Base-by-base conservation (phyloP, 2,888 invertebrate species). In the Frankliniella intonsa region DNA sequence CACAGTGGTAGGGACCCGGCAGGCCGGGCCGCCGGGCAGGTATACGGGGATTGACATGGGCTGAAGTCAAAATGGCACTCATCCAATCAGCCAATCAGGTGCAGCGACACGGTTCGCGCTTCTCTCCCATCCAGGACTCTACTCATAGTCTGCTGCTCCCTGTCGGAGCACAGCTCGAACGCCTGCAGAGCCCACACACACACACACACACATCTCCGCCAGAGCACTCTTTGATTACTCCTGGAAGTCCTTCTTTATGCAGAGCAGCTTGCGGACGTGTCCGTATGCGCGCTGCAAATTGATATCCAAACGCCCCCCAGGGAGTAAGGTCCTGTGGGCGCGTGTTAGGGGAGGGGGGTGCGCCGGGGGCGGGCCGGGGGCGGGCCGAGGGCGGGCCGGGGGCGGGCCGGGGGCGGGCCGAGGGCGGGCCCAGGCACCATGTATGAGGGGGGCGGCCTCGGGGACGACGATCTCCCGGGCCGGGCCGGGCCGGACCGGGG, bases 271-370 rank as follows among this genome's bases (percentile, higher is more conserved):
- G 8, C 69, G 69, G 22, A 76, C 69, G 69, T 76, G 69, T 10
- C 69, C 25, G 69, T 76, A 10, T 25, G 69, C 25, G 25, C 17
- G n/a, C 62, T 62, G 69, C 69, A 76, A 76, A 76, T 76, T 76
- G 69, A 76, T 76, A 25, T 76, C 69, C 25, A 76, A 76, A 76
- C 69, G 69, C 69, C 69, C 10, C 69, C 22, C 69, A 3, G n/a
- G 22, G 55, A 38, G 55, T 5, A 14, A 12, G 14, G 55, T 38
- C 38, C 38, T 38, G 38, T 38, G 38, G 38, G n/a, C n/a, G n/a
- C n/a, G n/a, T n/a, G n/a, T n/a, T 51, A 9, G 51, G 14, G 51
- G 51, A 51, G 55, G 55, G 55, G 55, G 55, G 55, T 12, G 10
- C 7, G 55, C 3, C 7, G 62, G 38, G 38, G 2, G 38, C 3